phyloP scores from a whole-genome alignment of 2,797 vertebrate genomes.

The Champsocephalus gunnari region DNA sequence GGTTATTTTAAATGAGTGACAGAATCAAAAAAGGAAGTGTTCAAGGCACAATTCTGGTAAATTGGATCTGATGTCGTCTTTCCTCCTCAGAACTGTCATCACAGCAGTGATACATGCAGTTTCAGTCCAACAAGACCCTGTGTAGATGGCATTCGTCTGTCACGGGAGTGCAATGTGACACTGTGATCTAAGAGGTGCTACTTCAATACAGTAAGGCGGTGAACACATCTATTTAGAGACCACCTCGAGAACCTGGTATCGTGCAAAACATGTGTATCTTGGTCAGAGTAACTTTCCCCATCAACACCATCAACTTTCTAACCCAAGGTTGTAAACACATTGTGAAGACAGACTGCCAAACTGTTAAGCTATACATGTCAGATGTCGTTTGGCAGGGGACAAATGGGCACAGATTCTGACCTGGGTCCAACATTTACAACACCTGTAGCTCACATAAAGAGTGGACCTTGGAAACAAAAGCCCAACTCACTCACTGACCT shows the following conservation, averaged over 20 bases:
- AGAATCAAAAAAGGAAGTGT: background rate
- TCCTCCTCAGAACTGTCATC: constrained; percentile 7
- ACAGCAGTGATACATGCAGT: constrained; percentile 27
- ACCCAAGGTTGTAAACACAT: background rate
- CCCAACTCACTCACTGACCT: background rate
- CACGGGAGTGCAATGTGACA: constrained; percentile 78
- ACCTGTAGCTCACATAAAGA: constrained; percentile 26
- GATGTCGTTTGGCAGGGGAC: fast-evolving
- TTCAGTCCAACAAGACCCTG: constrained; percentile 54
- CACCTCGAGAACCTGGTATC: constrained; percentile 22
- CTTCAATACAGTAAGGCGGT: constrained; percentile 34
- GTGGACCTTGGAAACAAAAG: constrained; percentile 37
- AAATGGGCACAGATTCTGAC: background rate
- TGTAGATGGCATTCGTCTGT: constrained; percentile 52
- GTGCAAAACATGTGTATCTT: constrained; percentile 8
- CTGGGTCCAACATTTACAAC: background rate
- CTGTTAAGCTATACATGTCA: background rate
- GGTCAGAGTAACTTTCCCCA: background rate
- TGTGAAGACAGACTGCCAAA: background rate
- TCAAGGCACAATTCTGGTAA: constrained; percentile 6
- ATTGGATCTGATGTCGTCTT: constrained; percentile 33
- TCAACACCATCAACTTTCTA: background rate
- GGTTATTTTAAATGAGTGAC: background rate
- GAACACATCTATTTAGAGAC: constrained; percentile 66
- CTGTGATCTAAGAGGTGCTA: constrained; percentile 45